These are phyloP conservation scores for Poeciliopsis paucimaculata DNA, from an alignment of 2,797 vertebrate species.

Conservation along the genomic window DNA sequence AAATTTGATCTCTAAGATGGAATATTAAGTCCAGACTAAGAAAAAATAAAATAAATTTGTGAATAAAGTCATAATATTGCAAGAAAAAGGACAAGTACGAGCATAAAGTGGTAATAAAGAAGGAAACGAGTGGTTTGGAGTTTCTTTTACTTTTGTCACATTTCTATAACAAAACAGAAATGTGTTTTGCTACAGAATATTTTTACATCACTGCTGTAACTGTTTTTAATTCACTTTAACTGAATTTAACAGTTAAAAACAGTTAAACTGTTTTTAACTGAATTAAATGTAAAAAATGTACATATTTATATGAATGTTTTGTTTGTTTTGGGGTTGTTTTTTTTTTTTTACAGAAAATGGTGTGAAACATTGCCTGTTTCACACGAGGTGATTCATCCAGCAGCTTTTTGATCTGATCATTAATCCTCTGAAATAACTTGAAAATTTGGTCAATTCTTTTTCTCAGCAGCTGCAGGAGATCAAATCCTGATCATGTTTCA, in stretches of 20 bases:
- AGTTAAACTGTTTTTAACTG: too few relatives aligned
- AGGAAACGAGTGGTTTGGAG: too few relatives aligned
- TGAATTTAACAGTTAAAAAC: too few relatives aligned
- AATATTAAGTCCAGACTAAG: not conserved
- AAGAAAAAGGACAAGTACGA: not conserved
- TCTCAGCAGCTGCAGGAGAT: not conserved
- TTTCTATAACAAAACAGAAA: too few relatives aligned
- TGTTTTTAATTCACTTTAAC: too few relatives aligned
- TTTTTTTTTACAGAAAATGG: not conserved
- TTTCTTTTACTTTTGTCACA: too few relatives aligned
- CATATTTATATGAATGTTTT: not conserved
- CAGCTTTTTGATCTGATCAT: constrained; percentile 13
- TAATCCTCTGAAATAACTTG: not conserved
- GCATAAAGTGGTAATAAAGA: not conserved
- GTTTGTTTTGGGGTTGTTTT: not conserved
- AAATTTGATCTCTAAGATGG: not conserved
- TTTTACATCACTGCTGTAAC: too few relatives aligned
- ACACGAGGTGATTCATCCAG: not conserved
- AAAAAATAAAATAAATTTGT: not conserved
- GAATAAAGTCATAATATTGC: not conserved
- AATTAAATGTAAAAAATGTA: not conserved
- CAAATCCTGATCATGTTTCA: not conserved
- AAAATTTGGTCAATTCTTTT: not conserved
- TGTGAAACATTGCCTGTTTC: not conserved
- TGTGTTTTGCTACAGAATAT: too few relatives aligned